These are phyloP conservation scores for Drosophila parthenogenetica DNA, from an alignment of 2,888 invertebrate genomes.

Conservation along the genomic window DNA sequence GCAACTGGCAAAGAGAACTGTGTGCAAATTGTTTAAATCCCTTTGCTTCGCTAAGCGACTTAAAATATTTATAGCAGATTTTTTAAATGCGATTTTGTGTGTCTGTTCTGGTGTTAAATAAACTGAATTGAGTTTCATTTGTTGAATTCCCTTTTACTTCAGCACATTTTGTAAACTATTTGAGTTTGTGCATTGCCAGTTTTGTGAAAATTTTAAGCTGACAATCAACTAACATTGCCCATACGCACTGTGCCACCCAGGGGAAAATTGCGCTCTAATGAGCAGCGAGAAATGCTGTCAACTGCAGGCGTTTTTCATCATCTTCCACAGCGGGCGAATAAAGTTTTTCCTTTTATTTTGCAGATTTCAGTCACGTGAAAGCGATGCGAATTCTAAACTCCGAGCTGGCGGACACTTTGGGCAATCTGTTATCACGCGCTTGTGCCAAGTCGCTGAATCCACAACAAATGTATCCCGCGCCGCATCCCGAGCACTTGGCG, in stretches of 20 bases:
- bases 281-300: slow-evolving; percentile 2
- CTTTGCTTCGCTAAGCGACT: slow-evolving; percentile 47
- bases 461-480: slow-evolving; percentile 89
- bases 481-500: slow-evolving; percentile 86
- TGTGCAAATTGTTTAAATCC: slow-evolving; percentile 46
- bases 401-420: slow-evolving; percentile 96
- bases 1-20: background rate
- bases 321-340: background rate
- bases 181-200: background rate
- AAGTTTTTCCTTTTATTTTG: slow-evolving; percentile 61
- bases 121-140: slow-evolving; percentile 12
- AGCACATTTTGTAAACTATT: background rate
- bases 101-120: slow-evolving; percentile 11
- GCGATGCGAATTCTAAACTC: slow-evolving; percentile 92
- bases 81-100: slow-evolving; percentile 34
- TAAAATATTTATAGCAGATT: slow-evolving; percentile 52
- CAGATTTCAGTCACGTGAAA: slow-evolving; percentile 94
- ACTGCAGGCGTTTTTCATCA: background rate
- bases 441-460: slow-evolving; percentile 92
- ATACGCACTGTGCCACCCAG: slow-evolving; percentile 20
- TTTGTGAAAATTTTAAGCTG: slow-evolving; percentile 7
- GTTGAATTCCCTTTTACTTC: slow-evolving; percentile 15
- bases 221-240: slow-evolving; percentile 37
- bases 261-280: slow-evolving; percentile 23
- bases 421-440: slow-evolving; percentile 94